These are phyloP conservation scores for Euwallacea similis DNA, from an alignment of 1,140 invertebrate genomes.

Conservation along the genomic window DNA sequence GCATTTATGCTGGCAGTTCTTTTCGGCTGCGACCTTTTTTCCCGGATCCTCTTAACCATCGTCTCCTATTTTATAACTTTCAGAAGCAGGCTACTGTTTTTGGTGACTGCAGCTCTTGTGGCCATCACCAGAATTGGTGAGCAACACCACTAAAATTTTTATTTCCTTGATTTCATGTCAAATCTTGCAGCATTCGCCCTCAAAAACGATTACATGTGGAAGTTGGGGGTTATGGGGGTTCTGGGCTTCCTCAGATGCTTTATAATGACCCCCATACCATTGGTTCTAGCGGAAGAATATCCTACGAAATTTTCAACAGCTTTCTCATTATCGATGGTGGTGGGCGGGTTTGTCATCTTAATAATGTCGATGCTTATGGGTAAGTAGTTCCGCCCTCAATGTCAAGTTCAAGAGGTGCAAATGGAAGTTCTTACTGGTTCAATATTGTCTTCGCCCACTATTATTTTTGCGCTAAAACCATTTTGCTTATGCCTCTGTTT, in stretches of 20 bases:
- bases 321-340: conserved; percentile 45
- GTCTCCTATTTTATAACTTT: conserved; percentile 39
- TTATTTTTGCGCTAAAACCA: too few species aligned
- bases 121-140: conserved; percentile 46
- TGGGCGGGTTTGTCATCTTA: conserved; percentile 36
- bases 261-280: conserved; percentile 44
- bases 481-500: not conserved
- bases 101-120: conserved; percentile 40
- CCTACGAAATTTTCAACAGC: conserved; percentile 40
- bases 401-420: not conserved
- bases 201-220: conserved; percentile 30
- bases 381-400: conserved; percentile 20
- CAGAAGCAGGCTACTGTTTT: conserved; percentile 45
- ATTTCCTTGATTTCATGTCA: not conserved
- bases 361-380: conserved; percentile 40
- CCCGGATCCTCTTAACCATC: conserved; percentile 43
- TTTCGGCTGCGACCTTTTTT: conserved; percentile 45
- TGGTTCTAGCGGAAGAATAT: conserved; percentile 45
- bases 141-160: not conserved
- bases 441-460: not conserved
- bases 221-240: conserved; percentile 19
- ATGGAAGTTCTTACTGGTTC: not conserved
- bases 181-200: conserved; percentile 17
- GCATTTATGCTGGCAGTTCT: conserved; percentile 44
- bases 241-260: conserved; percentile 42